Evolutionary conservation across 1,140 invertebrate species (phyloP).

Genomic region (Odontomachus brunneus): DNA sequence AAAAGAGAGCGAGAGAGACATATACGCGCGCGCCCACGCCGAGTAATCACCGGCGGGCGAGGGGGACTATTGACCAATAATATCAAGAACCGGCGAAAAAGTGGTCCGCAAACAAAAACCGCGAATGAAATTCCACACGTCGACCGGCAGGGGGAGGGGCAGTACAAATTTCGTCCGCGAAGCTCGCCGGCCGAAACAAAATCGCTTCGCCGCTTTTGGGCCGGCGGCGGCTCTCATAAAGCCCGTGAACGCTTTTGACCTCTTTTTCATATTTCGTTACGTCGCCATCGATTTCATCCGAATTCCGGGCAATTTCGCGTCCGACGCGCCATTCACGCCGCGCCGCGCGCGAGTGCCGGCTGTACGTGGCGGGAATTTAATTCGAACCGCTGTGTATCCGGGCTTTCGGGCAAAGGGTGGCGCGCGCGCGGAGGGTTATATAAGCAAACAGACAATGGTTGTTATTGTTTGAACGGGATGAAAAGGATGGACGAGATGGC

Average conservation of each 20-base stretch:
- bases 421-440: slow-evolving; percentile 63
- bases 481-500: slow-evolving; percentile 67
- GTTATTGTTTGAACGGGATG: slow-evolving; percentile 75
- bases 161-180: slow-evolving; percentile 44
- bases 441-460: slow-evolving; percentile 76
- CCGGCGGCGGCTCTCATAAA: slow-evolving; percentile 31
- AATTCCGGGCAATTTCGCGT: slow-evolving; percentile 41
- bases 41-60: slow-evolving; percentile 7
- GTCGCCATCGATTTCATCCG: slow-evolving; percentile 54
- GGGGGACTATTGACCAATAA: slow-evolving; percentile 46
- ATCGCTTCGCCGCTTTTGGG: slow-evolving; percentile 2
- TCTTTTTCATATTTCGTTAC: slow-evolving; percentile 55
- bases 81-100: slow-evolving; percentile 51
- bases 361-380: slow-evolving; percentile 64
- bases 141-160: no score
- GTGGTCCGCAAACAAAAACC: slow-evolving; percentile 54
- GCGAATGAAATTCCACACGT: slow-evolving; percentile 58
- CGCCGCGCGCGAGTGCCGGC: slow-evolving; percentile 37
- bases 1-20: background rate
- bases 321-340: slow-evolving; percentile 34
- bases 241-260: slow-evolving; percentile 54
- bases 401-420: background rate
- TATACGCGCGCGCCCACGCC: background rate
- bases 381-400: slow-evolving; percentile 59
- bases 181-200: slow-evolving; percentile 46